Base-by-base conservation (phyloP, 2,888 invertebrate genomes). In the Caenorhabditis uteleia region DNA sequence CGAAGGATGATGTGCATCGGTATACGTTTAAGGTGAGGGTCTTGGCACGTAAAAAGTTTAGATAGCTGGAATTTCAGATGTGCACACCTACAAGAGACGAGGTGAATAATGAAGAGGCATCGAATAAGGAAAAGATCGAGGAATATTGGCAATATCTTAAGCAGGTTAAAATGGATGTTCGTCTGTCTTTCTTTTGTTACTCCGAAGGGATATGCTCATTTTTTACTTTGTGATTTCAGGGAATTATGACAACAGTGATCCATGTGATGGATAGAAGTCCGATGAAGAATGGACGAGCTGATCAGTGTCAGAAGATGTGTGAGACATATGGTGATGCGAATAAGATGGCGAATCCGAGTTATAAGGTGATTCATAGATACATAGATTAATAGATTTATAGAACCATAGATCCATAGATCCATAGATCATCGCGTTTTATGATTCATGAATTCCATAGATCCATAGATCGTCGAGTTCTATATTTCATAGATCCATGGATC, bases 71-170 rank as follows among this genome's bases (percentile, higher is more conserved):
- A 25, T 40, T 51, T 29, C 38, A 77, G 74, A 75, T 78, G 69
- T 78, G 78, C 58, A 78, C 78, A 16, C 78, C 78, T 12, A 65
- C 68, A 1, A 59, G 54, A 36, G 43, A 54, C n/a, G 73, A 73
- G 20, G 21, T 73, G n/a, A 55, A 58, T 21, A 55, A 75, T 23
- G 55, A 68, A 34, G 67, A 60, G 5, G 58, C 64, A 8, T 68
- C 74, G n/a, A 53, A 66, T 5, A 68, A 74, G 31, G 72, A 75
- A 2, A 71, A 74, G 42, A 48, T 76, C 26, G 74, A 77, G 29
- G 72, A 78, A 43, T 78, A 78, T 49, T 78, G 77, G 77, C 60
- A 75, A 36, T 77, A 78, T 51, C 60, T 78, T 45, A 77, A 77
- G 46, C 78, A 78, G 69, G 75, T 72, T 38, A 47, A 59, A 49